Evolutionary conservation across 2,888 invertebrate genomes (phyloP), one percentile per base, ranked within the genome.

Genomic region (Druceiella hillmani): DNA sequence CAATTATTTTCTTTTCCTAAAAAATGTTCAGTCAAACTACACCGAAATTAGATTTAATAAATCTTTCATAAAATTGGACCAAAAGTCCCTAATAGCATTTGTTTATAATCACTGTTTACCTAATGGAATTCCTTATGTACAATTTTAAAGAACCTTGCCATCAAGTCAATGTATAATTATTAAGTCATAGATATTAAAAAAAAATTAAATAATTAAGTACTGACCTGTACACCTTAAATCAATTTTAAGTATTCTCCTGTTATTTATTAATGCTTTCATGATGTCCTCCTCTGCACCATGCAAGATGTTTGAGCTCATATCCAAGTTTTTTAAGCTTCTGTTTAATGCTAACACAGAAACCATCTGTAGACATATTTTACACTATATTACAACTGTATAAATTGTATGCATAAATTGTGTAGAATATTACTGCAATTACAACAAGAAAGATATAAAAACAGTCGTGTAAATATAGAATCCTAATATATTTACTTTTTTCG

Each of bases 291-390:
- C 76, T 2, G 74, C 74, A 28, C 76, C 76, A 3, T 76, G 77
- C 45, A 78, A 63, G 58, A 74, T 66, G 54, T 79, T 79, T 38
- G 72, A 73, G 36, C 75, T 75, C 48, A 79, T 65, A 53, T 78
- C 77, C 27, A 79, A 55, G 47, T 64, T 61, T 33, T 64, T 66
- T 36, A 79, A 52, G 12, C 71, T 66, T 13, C 65, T 62, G 50
- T 78, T 78, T 25, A 78, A 56, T 45, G 65, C 61, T 1, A 79
- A 56, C 47, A 78, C 65, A 26, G 74, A 72, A 11, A 70, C 69
- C 53, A 72, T 69, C 71, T 71, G 48, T 38, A 52, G 35, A 22
- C 29, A 10, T 27, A 10, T 10, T 27, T 5, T 27, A 10, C 11
- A 7, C 4, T 4, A 7, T 3, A 22, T 9, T 33, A 33, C 24